phyloP scores from a whole-genome alignment of 2,797 vertebrate genomes.

The Brachymystax lenok region DNA sequence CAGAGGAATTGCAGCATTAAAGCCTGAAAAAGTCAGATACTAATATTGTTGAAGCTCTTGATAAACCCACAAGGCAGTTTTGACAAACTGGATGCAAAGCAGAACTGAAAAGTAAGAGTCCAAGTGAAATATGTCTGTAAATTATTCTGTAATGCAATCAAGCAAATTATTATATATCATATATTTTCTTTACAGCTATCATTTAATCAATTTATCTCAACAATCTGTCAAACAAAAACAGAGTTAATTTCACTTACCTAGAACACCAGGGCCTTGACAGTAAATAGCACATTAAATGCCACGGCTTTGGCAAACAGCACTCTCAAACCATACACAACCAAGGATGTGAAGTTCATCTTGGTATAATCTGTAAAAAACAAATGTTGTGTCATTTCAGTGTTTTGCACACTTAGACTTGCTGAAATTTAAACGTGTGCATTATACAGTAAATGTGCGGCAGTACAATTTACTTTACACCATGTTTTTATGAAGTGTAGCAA shows the following conservation, averaged over 20 bases:
- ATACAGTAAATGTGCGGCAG: background rate
- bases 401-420: background rate
- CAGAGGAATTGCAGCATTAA: background rate
- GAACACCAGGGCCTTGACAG: slow-evolving; percentile 56
- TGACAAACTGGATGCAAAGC: background rate
- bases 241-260: slow-evolving; percentile 9
- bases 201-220: background rate
- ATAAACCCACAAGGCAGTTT: background rate
- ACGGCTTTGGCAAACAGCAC: slow-evolving; percentile 66
- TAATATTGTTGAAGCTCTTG: background rate
- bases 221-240: background rate
- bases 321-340: slow-evolving; percentile 61
- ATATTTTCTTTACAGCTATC: background rate
- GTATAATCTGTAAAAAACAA: slow-evolving; percentile 41
- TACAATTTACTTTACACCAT: background rate
- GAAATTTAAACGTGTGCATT: background rate
- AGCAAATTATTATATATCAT: background rate
- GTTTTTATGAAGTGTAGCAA: background rate
- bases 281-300: slow-evolving; percentile 63
- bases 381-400: background rate
- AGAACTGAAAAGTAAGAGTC: background rate
- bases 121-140: background rate
- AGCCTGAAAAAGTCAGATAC: background rate
- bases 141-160: background rate
- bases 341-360: slow-evolving; percentile 46